Evolutionary conservation across 2,113 vertebrate genomes (phyloP).

Genomic region (Dasypus novemcinctus): DNA sequence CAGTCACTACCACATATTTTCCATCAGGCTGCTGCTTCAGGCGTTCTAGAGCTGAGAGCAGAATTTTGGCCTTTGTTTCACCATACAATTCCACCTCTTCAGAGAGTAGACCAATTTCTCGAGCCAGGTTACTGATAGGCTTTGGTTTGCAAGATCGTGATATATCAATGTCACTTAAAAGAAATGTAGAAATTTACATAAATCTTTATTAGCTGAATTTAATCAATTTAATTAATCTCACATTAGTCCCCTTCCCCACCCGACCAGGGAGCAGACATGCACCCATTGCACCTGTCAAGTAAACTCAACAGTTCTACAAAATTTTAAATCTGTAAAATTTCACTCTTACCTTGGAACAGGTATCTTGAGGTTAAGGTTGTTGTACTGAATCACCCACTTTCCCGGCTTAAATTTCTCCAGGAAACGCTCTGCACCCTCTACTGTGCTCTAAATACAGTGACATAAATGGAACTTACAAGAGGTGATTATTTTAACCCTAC

Average conservation of each 20-base stretch:
- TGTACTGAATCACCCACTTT: slow-evolving; percentile 92
- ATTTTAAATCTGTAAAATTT: neutral
- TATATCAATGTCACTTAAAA: slow-evolving; percentile 93
- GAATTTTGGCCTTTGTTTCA: slow-evolving; percentile 95
- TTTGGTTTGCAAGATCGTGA: slow-evolving; percentile 93
- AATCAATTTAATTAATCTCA: slow-evolving; percentile 13
- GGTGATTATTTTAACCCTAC: neutral
- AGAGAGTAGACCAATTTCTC: slow-evolving; percentile 91
- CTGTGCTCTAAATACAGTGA: slow-evolving; percentile 90
- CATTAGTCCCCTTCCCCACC: neutral
- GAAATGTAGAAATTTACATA: slow-evolving; percentile 42
- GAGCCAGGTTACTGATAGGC: slow-evolving; percentile 87
- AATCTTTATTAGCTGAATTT: neutral
- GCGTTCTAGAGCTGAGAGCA: slow-evolving; percentile 88
- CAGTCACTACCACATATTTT: slow-evolving; percentile 97
- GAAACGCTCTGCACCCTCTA: slow-evolving; percentile 93
- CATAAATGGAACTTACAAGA: neutral
- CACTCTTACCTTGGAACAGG: slow-evolving; percentile 93
- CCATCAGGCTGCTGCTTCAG: slow-evolving; percentile 91
- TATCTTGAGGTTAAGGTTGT: slow-evolving; percentile 85
- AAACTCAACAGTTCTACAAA: neutral
- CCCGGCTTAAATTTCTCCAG: slow-evolving; percentile 88
- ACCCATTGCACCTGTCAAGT: neutral
- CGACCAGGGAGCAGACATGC: neutral
- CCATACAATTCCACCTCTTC: slow-evolving; percentile 95